Base-by-base conservation (phyloP, 2,113 vertebrate genomes). In the Pseudois nayaur region DNA sequence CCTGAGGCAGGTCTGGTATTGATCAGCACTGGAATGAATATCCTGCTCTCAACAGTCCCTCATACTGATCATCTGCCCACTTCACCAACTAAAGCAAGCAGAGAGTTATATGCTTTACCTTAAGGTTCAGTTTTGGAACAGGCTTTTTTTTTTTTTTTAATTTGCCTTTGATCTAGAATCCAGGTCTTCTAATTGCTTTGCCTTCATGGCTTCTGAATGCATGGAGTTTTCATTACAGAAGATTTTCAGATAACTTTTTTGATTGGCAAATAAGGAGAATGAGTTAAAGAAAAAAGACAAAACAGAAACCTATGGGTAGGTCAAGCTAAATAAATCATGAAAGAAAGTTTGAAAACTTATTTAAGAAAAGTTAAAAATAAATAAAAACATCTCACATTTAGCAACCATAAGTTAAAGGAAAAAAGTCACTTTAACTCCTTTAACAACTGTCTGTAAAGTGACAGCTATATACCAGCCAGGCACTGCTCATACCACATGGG, bases 1-100 rank as follows among this genome's bases (percentile, higher is more conserved):
- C 96, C 59, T 48, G 89, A 97, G 95, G 97, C 96, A 93, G 29
- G 54, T 93, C 91, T 84, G 95, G 40, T 91, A 97, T 94, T 95
- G 96, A 97, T 97, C 74, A 92, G 29, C 15, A 59, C 29, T 81
- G 59, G 96, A 94, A 92, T 93, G 78, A 95, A 91, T 64, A 83
- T 50, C 31, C 11, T 95, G 13, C 55, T 59, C 40, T 71, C 14
- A 7, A 55, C 78, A 93, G 31, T 88, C 29, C 36, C 79, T 62
- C 23, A 7, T 89, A 93, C 96, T 12, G 91, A 96, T 93, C 87
- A 91, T 93, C 93, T 95, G 86, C 91, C 43, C 57, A 81, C 48
- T 87, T 87, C n/a, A 14, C 60, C 94, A 92, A 78, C 95, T 97
- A 89, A 91, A 96, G 40, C 25, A 97, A 55, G 40, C 78, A 85